Percentiles rank a stretch among this genome's conserved stretches.
Evolutionary conservation across 1,140 invertebrate genomes (phyloP).

Genomic region (Drosophila quadrilineata): DNA sequence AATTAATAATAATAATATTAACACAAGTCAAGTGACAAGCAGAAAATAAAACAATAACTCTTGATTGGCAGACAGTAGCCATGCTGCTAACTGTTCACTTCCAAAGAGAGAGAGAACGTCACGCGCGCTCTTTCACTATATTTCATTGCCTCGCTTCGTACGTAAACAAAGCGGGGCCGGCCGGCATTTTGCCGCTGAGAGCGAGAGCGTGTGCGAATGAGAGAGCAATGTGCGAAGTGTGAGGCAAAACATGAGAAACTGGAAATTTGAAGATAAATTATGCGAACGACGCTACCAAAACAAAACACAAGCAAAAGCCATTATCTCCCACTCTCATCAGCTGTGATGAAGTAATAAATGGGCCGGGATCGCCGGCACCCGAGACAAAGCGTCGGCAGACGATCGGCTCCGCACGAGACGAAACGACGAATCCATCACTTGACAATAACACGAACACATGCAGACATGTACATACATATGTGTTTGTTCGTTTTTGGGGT

Average conservation of each 20-base stretch:
- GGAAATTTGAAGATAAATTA: slow-evolving; percentile 20
- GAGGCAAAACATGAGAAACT: slow-evolving; percentile 11
- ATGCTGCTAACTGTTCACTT: too few relatives aligned
- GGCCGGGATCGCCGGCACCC: slow-evolving; percentile 27
- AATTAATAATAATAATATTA: too few relatives aligned
- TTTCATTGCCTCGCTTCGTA: background rate
- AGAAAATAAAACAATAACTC: too few relatives aligned
- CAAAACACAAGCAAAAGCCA: slow-evolving; percentile 35
- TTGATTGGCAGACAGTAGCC: too few relatives aligned
- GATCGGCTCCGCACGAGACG: background rate
- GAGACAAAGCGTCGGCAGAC: background rate
- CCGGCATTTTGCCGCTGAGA: slow-evolving; percentile 27
- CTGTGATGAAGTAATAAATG: slow-evolving; percentile 52
- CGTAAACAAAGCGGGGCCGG: slow-evolving; percentile 27
- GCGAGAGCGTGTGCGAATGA: background rate
- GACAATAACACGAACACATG: slow-evolving; percentile 13
- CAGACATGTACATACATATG: slow-evolving; percentile 15
- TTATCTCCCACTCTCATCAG: slow-evolving; percentile 30
- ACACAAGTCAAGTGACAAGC: too few relatives aligned
- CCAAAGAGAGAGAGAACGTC: background rate
- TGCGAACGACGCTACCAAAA: slow-evolving; percentile 52
- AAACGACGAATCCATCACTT: slow-evolving; percentile 17
- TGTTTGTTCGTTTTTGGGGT: slow-evolving; percentile 25
- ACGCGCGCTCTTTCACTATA: background rate
- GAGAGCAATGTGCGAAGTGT: background rate